phyloP scores from a whole-genome alignment of 2,888 invertebrate genomes.

The Amiota mariae region DNA sequence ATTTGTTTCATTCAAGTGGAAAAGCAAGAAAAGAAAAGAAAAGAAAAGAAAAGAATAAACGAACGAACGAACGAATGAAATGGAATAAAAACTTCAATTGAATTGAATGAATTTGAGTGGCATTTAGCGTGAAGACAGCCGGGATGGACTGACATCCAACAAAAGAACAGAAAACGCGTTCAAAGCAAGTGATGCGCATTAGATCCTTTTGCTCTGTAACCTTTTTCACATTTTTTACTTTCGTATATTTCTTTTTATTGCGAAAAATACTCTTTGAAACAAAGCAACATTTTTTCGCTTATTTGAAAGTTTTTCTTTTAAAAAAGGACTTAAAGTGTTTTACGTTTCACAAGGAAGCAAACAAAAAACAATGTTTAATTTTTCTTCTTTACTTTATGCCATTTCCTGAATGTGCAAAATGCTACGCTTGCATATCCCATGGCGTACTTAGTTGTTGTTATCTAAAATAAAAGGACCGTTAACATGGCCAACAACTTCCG shows the following conservation, averaged over 20 bases:
- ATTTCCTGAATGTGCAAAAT: no score
- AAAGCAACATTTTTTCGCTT: conserved; percentile 2
- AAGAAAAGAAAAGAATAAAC: neutral
- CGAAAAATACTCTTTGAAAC: neutral
- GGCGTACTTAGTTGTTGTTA: neutral
- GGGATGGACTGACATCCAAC: neutral
- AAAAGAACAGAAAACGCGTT: neutral
- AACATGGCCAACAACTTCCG: conserved; percentile 26
- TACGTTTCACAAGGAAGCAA: neutral
- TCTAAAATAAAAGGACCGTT: conserved; percentile 1
- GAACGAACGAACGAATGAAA: neutral
- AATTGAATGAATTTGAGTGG: conserved; percentile 28
- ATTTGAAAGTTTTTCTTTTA: neutral
- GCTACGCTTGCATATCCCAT: conserved; percentile 11
- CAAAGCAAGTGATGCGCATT: neutral
- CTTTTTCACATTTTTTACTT: neutral
- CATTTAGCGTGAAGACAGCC: conserved; percentile 19
- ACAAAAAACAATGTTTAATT: neutral
- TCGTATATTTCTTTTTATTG: neutral
- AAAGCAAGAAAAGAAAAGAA: neutral
- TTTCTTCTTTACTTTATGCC: neutral
- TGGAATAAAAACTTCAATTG: conserved; percentile 20
- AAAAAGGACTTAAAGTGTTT: conserved; percentile 1
- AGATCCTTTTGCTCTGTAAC: conserved; percentile 13
- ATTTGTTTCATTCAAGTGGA: conserved; percentile 25